phyloP scores from a whole-genome alignment of 2,797 vertebrate genomes.

The Avahi laniger region DNA sequence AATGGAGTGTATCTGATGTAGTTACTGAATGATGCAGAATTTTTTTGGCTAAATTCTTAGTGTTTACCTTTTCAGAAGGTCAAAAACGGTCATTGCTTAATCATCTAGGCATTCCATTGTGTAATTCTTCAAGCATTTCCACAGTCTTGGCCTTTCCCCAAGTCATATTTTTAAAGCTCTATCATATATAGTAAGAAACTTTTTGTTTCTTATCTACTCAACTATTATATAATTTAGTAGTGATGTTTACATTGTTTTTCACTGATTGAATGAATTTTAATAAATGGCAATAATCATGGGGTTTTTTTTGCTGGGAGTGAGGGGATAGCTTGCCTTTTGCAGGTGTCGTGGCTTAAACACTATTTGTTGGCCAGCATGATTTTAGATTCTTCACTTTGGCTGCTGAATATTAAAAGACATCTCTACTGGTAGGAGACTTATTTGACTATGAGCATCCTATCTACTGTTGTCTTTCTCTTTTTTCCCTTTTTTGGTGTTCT shows the following conservation, averaged over 20 bases:
- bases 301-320: not conserved
- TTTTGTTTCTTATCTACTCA: not conserved
- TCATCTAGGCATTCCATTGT: not conserved
- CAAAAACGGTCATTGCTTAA: conserved; percentile 14
- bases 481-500: not conserved
- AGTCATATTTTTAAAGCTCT: conserved; percentile 50
- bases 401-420: conserved; percentile 45
- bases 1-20: not conserved
- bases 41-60: conserved; percentile 38
- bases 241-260: conserved; percentile 33
- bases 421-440: not conserved
- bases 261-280: conserved; percentile 17
- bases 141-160: not conserved
- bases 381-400: conserved; percentile 19
- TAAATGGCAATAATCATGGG: not conserved
- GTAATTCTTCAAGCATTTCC: not conserved
- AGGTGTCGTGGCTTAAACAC: not conserved
- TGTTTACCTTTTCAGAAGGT: not conserved
- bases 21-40: not conserved
- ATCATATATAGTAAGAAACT: not conserved
- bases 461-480: not conserved
- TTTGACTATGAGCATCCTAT: not conserved
- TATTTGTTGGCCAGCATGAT: not conserved
- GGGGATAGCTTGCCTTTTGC: not conserved
- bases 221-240: not conserved